Percentiles rank a stretch among this genome's conserved stretches.
These are phyloP conservation scores for Octodon degus DNA, from an alignment of 2,113 vertebrate genomes.

Conservation along the genomic window DNA sequence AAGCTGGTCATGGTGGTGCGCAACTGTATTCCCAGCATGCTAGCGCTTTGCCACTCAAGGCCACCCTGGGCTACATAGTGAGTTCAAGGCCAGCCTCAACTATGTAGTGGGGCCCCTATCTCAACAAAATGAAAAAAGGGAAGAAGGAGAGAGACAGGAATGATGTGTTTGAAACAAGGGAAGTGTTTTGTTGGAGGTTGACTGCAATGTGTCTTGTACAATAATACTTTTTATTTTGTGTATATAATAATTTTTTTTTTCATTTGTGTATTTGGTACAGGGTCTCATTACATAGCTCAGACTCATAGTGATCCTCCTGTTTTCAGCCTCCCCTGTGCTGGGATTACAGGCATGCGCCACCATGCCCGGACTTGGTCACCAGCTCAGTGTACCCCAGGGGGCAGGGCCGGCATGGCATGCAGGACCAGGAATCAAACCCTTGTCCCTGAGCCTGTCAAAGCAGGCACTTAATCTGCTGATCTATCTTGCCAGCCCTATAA, in stretches of 20 bases:
- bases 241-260: not conserved
- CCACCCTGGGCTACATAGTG: not conserved
- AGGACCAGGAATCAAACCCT: no score
- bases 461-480: no score
- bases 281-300: no score
- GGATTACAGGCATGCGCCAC: no score
- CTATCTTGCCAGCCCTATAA: no score
- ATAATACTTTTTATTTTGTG: not conserved
- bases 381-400: no score
- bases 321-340: no score
- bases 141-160: not conserved
- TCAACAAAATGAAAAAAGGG: not conserved
- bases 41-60: not conserved
- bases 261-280: no score
- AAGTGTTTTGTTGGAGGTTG: not conserved
- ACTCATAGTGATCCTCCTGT: no score
- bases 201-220: not conserved
- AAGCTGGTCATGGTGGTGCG: not conserved
- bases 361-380: no score
- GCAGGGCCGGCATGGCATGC: no score
- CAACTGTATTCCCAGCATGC: not conserved
- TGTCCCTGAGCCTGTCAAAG: no score
- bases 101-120: not conserved
- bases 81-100: not conserved
- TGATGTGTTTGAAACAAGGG: not conserved